Evolutionary conservation across 2,888 invertebrate species (phyloP), one percentile per base, ranked within the genome.

Genomic region (Nebria salina): DNA sequence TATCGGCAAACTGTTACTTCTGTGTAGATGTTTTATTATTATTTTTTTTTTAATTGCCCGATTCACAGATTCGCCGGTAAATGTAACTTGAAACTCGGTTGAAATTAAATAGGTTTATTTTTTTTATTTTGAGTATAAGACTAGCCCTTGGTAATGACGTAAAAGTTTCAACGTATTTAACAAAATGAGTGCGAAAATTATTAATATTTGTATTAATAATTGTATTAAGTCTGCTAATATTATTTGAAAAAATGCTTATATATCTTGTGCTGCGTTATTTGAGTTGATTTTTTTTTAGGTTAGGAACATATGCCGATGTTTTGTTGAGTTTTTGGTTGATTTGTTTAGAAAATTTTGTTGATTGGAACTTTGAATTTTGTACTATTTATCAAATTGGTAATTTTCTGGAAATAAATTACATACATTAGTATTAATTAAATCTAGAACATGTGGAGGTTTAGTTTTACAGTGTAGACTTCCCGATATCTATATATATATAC

Each of bases 341-440:
- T 68, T 76, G 54, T 66, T 70, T 70, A 72, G 72, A 70, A 64
- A 70, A 73, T 78, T 78, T 65, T 73, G 65, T 41, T 11, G 42
- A 74, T 75, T 77, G 25, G 43, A 66, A 66, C 73, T 74, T 79
- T 73, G 74, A 79, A 79, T 79, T 79, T 79, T 79, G 79, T 79
- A 79, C 79, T 79, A 68, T 74, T 75, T 74, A 72, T 79, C 79
- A 79, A 79, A 79, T 74, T 68, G 75, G 65, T 74, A 75, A 79
- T 42, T 79, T 79, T 79, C 79, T 79, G 79, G 8, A 79, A 65
- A 75, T 13, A 79, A 79, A 78, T 25, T 42, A 20, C 4, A 25
- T 11, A 26, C 20, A 70, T 20, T 25, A 70, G n/a, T 70, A 26
- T 68, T 68, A 68, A 11, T 68, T 11, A 9, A n/a, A 20, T 54